A percentile compares a stretch with the other conserved stretches of the same genome.
Evolutionary conservation across 2,888 invertebrate genomes (phyloP).

Genomic region (Drosophila koepferae): DNA sequence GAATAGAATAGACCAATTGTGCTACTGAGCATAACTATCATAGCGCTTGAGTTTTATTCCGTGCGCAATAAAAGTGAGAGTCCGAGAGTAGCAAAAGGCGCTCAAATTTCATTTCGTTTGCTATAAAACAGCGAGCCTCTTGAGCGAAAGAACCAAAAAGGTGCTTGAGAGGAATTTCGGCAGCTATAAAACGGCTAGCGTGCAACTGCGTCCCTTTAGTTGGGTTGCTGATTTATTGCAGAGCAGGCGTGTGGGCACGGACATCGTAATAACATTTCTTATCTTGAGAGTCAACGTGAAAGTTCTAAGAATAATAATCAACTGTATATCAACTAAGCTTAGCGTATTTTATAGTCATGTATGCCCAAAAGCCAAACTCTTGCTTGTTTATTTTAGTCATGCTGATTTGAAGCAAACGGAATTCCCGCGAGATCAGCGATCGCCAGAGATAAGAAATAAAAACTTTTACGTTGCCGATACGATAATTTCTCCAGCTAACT

Average conservation of each 20-base stretch:
- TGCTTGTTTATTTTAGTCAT: constrained; percentile 64
- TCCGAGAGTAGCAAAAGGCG: background rate
- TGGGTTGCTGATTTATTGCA: background rate
- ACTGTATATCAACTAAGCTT: background rate
- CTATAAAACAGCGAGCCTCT: background rate
- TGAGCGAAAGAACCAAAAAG: no score
- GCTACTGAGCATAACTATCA: no score
- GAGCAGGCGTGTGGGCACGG: background rate
- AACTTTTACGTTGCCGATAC: constrained; percentile 47
- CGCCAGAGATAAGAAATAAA: constrained; percentile 44
- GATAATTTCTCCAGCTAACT: constrained; percentile 56
- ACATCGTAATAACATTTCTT: background rate
- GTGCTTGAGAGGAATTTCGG: background rate
- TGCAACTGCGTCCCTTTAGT: background rate
- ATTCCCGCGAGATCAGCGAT: constrained; percentile 63
- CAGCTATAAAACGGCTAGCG: background rate
- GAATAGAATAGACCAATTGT: no score
- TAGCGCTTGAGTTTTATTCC: no score
- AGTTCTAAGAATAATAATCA: background rate
- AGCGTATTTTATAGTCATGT: background rate
- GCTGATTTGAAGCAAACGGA: constrained; percentile 70
- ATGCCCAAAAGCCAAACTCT: background rate
- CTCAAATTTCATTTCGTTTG: background rate
- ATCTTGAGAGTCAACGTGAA: background rate
- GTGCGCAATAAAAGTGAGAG: no score